Conservation (phyloP, 1,140 invertebrate genomes). For the Pseudoatta argentina region DNA sequence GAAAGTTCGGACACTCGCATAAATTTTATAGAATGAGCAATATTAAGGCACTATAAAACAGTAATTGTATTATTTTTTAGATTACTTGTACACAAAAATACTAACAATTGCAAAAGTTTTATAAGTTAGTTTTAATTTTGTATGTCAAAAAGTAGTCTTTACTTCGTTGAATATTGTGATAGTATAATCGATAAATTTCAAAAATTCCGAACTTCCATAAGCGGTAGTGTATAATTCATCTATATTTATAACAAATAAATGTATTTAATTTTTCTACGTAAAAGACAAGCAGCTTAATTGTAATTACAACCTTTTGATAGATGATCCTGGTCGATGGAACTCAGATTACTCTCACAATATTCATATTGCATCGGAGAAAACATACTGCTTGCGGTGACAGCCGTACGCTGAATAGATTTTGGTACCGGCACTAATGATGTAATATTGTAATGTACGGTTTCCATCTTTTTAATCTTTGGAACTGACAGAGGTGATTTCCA, state of each 20-base stretch:
- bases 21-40: too few species aligned
- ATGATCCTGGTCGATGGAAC: conserved; percentile 25
- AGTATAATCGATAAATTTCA: too few species aligned
- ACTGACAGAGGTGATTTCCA: background rate
- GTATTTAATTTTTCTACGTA: conserved; percentile 3
- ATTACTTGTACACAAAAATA: too few species aligned
- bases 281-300: background rate
- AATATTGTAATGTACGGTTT: conserved; percentile 47
- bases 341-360: conserved; percentile 53
- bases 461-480: conserved; percentile 41
- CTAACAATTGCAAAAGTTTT: too few species aligned
- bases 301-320: conserved; percentile 40
- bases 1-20: too few species aligned
- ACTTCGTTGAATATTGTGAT: too few species aligned
- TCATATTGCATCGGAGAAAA: conserved; percentile 23
- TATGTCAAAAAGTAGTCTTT: too few species aligned
- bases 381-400: conserved; percentile 6
- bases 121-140: too few species aligned
- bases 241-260: conserved; percentile 15
- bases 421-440: background rate
- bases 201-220: too few species aligned
- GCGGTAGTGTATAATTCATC: background rate
- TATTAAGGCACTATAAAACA: background rate
- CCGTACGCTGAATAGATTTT: background rate
- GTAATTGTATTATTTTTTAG: too few species aligned